Base-by-base conservation (phyloP, 2,888 invertebrate species). In the Saturnia pavonia region DNA sequence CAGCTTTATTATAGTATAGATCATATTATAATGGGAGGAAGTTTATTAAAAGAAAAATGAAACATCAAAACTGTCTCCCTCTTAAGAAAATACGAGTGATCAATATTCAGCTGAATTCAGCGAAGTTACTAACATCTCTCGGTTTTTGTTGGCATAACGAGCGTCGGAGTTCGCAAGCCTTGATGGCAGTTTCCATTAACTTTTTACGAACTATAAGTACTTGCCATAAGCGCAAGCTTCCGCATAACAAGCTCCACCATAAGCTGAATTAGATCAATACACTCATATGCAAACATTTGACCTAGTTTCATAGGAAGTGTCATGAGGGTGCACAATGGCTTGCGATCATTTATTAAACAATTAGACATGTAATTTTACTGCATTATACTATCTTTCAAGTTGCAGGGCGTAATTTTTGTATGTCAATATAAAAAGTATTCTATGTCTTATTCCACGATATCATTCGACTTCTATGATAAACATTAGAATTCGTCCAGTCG, bases 261-360 rank as follows among this genome's bases (percentile, higher is more conserved):
- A 76, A 74, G 67, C 42, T 74, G 79, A 74, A 81, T 82, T 77
- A 83, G 82, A 87, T 89, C 88, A 82, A 86, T 85, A 86, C 77
- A 73, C 75, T 72, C 73, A 19, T 40, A 65, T 40, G 65, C n/a
- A 72, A 74, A 71, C 73, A 72, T 73, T 73, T 84, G 87, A 85
- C 87, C 87, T 74, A 88, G 76, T 85, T 89, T 69, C 71, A 40
- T 66, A 67, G 69, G 74, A 71, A 79, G 75, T 79, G 80, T 77
- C 76, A 77, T 80, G 79, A 84, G 82, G 83, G 84, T 86, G 83
- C 83, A 82, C 75, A 80, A 73, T 70, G 72, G 45, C 25, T 66
- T 70, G 51, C 25, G 65, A 70, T 51, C 66, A 51, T 65, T 65
- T 77, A 71, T 73, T 74, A 72, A 72, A 75, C 74, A 71, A 75